A percentile compares a stretch with the other conserved stretches of the same genome.
Conservation (phyloP, 2,797 vertebrate genomes). For the Spheniscus humboldti region DNA sequence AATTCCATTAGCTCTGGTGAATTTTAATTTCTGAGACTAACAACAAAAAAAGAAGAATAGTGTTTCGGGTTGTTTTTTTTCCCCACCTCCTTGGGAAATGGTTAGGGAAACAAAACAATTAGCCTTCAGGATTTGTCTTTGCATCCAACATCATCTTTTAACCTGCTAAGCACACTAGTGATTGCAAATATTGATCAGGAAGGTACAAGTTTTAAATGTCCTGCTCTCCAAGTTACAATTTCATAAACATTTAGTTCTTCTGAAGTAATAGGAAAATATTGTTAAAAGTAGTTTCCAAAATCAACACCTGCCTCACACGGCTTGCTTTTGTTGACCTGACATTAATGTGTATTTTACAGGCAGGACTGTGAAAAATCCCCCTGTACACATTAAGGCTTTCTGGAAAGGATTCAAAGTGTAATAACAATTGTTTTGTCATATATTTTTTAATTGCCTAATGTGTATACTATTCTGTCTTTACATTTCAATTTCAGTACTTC, state of each 20-base stretch:
- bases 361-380: not conserved
- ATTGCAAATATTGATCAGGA: not conserved
- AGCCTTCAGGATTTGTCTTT: not conserved
- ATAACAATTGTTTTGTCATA: not conserved
- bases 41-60: not conserved
- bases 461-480: not conserved
- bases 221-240: not conserved
- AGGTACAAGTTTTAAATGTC: not conserved
- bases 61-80: not conserved
- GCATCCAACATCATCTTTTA: not conserved
- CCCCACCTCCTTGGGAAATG: not conserved
- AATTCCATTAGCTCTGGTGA: not conserved
- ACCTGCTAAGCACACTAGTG: not conserved
- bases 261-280: not conserved
- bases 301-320: not conserved
- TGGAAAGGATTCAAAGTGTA: not conserved
- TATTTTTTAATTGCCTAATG: not conserved
- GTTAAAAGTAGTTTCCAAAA: not conserved
- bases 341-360: not conserved
- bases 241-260: not conserved
- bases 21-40: slow-evolving; percentile 13
- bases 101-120: not conserved
- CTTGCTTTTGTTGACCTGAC: not conserved
- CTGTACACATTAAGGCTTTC: not conserved
- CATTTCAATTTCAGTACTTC: not conserved